A percentile compares a stretch with the other conserved stretches of the same genome.
These are phyloP conservation scores for Aepyceros melampus DNA, from an alignment of 2,113 vertebrate species.

Conservation along the genomic window DNA sequence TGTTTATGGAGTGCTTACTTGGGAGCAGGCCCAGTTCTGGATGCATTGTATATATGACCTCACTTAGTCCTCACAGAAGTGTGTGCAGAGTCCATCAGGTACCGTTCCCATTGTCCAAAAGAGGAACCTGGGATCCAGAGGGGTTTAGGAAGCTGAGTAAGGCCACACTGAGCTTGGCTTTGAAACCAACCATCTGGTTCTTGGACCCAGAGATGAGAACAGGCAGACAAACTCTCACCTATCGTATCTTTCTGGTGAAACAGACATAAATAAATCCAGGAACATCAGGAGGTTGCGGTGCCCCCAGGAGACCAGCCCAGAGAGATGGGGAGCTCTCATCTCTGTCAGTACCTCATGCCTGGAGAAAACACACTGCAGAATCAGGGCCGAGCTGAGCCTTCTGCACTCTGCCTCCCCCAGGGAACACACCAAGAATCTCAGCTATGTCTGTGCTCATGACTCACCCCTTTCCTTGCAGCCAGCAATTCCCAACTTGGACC, in stretches of 20 bases:
- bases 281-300: fast-evolving
- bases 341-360: background rate
- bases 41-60: background rate
- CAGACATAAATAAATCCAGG: background rate
- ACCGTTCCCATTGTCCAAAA: background rate
- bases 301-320: background rate
- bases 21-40: background rate
- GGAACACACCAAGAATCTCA: background rate
- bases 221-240: background rate
- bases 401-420: too few relatives aligned
- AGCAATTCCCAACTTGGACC: background rate
- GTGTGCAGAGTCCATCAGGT: background rate
- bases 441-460: background rate
- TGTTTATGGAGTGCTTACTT: background rate
- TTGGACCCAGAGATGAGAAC: background rate
- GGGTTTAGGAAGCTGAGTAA: background rate
- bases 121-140: background rate
- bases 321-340: background rate
- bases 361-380: too few relatives aligned
- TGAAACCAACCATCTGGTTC: background rate
- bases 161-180: background rate
- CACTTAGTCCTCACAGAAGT: background rate
- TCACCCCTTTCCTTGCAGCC: background rate
- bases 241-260: background rate
- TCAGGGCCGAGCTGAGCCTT: background rate